Evolutionary conservation across 2,113 vertebrate genomes (phyloP).

Genomic region (Elephas maximus): DNA sequence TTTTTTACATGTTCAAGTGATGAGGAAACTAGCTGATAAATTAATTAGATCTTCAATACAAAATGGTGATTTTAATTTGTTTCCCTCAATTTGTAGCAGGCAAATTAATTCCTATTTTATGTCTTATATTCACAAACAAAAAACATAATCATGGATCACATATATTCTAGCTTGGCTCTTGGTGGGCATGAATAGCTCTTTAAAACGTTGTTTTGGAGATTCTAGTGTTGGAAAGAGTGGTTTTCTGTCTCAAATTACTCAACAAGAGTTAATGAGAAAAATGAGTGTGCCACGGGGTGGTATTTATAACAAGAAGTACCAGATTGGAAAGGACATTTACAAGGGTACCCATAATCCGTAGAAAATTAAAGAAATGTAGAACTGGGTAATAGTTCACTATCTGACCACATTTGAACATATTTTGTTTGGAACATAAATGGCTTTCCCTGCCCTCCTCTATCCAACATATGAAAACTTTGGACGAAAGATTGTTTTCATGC

Average conservation of each 20-base stretch:
- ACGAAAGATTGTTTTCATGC: constrained; percentile 34
- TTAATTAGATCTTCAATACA: constrained; percentile 55
- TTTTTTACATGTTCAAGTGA: constrained; percentile 28
- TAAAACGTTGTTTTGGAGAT: constrained; percentile 38
- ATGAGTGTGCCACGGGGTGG: neutral
- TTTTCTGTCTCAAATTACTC: constrained; percentile 50
- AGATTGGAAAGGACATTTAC: neutral
- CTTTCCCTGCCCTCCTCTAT: neutral
- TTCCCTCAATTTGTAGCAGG: constrained; percentile 28
- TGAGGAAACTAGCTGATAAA: constrained; percentile 30
- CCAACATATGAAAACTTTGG: constrained; percentile 20
- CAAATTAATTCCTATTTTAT: constrained; percentile 51
- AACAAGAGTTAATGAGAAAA: constrained; percentile 11
- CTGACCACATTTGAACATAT: neutral
- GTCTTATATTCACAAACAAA: constrained; percentile 56
- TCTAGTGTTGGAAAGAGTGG: neutral
- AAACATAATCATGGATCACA: constrained; percentile 19
- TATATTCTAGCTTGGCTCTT: constrained; percentile 7
- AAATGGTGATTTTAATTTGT: constrained; percentile 47
- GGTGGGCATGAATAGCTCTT: constrained; percentile 25
- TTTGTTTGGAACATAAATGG: constrained; percentile 47
- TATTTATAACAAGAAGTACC: neutral
- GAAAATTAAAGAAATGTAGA: constrained; percentile 11
- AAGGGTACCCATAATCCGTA: neutral
- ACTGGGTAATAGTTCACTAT: neutral